Evolutionary conservation across 2,797 vertebrate species (phyloP), one percentile per base, ranked within the genome.

Genomic region (Bradypodion ventrale): DNA sequence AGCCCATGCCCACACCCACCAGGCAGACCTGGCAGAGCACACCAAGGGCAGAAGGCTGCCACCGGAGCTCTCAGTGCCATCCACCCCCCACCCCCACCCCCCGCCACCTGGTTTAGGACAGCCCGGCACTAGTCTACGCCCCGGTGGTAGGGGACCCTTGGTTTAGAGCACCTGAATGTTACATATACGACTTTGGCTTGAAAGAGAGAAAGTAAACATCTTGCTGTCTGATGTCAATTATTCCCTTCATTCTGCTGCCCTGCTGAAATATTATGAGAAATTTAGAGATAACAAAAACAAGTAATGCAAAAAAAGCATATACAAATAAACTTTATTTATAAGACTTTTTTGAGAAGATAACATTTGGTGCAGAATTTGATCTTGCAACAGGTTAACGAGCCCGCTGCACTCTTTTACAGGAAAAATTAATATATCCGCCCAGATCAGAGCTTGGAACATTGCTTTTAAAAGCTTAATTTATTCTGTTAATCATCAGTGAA

Each of bases 321-420:
- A 63, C 44, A 74, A 63, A 74, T 81, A 69, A 46, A 81, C 52
- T 81, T 81, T 59, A 68, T 85, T 81, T n/a, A 37, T 46, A 29
- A 69, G 49, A 15, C 9, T 70, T 35, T 40, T 82, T 72, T 69
- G 25, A 60, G 62, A 21, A 21, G 69, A 25, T 27, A 21, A 49
- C 75, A n/a, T 16, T 59, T 66, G 52, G 10, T 70, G 10, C 4
- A 80, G 46, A 60, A 68, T 69, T 23, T 60, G 52, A 60, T 49
- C 32, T 84, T 23, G 56, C 4, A 42, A 44, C 21, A 37, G 19
- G 6, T 70, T 46, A 25, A 5, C n/a, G 16, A 37, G 29, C 63
- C 40, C 19, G 69, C 15, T 35, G 52, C 10, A 32, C 27, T 13
- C 63, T 3, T n/a, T 35, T n/a, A 49, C 9, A 49, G 29, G 46